Evolutionary conservation across 2,113 vertebrate genomes (phyloP).

Genomic region (Dinomys branickii): DNA sequence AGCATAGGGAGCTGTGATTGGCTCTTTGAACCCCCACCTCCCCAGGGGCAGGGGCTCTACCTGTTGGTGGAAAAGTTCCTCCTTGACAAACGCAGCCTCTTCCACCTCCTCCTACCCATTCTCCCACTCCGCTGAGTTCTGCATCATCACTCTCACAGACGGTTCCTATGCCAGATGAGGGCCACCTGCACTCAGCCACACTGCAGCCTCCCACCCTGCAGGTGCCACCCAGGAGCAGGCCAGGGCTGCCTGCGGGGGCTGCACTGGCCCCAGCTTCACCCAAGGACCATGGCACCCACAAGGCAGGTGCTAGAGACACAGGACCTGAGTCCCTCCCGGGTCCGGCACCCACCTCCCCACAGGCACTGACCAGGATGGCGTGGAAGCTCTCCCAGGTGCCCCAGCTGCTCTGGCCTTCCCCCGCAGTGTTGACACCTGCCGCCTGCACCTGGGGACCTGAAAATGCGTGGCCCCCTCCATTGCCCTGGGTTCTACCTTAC

Average conservation of each 20-base stretch:
- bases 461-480: neutral
- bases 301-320: neutral
- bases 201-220: neutral
- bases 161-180: conserved; percentile 88
- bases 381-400: conserved; percentile 90
- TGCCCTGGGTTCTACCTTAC: neutral
- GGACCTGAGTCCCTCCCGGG: neutral
- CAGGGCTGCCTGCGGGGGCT: neutral
- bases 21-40: too few species aligned
- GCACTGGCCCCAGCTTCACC: neutral
- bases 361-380: conserved; percentile 89
- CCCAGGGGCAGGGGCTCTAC: conserved; percentile 67
- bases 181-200: neutral
- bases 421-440: conserved; percentile 92
- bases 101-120: conserved; percentile 84
- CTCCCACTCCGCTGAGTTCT: conserved; percentile 84
- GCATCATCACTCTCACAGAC: conserved; percentile 90
- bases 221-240: neutral
- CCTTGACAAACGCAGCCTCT: conserved; percentile 91
- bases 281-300: neutral
- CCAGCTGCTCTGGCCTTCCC: conserved; percentile 96
- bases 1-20: neutral
- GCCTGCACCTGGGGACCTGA: conserved; percentile 91
- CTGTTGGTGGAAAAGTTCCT: conserved; percentile 92
- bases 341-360: conserved; percentile 90